A percentile compares a stretch with the other conserved stretches of the same genome.
Conservation (phyloP, 1,140 invertebrate genomes). For the Kradibia gibbosae region DNA sequence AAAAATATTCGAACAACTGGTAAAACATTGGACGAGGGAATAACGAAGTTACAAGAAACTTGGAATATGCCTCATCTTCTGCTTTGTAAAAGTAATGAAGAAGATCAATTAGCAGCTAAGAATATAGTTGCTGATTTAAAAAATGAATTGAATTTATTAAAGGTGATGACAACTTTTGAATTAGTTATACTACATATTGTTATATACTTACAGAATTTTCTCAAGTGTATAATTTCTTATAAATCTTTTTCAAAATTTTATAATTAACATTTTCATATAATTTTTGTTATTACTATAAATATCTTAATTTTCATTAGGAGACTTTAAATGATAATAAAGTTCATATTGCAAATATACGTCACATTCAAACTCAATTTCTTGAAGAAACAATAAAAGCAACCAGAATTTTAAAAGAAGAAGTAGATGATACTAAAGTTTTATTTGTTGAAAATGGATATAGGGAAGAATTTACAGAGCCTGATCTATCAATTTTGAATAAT, state of each 20-base stretch:
- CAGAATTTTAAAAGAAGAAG: constrained; percentile 34
- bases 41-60: constrained; percentile 33
- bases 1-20: constrained; percentile 34
- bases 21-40: constrained; percentile 30
- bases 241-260: neutral
- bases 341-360: neutral
- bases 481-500: constrained; percentile 31
- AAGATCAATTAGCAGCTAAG: constrained; percentile 13
- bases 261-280: no score
- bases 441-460: constrained; percentile 46
- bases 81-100: constrained; percentile 38
- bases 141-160: constrained; percentile 40
- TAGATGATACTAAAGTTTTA: constrained; percentile 44
- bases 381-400: constrained; percentile 35
- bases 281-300: constrained; percentile 1
- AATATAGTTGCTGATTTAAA: constrained; percentile 36
- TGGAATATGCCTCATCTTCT: constrained; percentile 46
- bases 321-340: constrained; percentile 21
- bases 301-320: constrained; percentile 32
- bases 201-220: neutral
- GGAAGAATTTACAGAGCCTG: constrained; percentile 20
- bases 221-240: neutral
- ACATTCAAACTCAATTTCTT: constrained; percentile 35
- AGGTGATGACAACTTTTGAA: neutral
- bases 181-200: neutral